A percentile compares a stretch with the other conserved stretches of the same genome.
These are phyloP conservation scores for Sebastes diploproa DNA, from an alignment of 2,797 vertebrate genomes.

Conservation along the genomic window DNA sequence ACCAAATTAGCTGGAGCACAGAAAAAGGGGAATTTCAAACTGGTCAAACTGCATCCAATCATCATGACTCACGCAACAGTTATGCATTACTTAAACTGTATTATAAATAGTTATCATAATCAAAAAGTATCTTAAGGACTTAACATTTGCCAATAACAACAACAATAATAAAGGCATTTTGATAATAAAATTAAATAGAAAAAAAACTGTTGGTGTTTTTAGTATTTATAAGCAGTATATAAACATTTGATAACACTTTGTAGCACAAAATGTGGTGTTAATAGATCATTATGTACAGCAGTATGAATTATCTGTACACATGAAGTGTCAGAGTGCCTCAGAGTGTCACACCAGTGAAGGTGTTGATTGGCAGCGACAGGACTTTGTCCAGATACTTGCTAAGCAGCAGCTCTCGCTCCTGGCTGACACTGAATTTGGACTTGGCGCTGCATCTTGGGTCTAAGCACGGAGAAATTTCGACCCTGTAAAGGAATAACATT, in stretches of 20 bases:
- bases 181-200: neutral
- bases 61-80: neutral
- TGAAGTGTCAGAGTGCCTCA: conserved; percentile 1
- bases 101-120: neutral
- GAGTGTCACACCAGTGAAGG: conserved; percentile 82
- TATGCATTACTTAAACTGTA: neutral
- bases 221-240: neutral
- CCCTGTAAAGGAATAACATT: conserved; percentile 58
- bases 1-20: neutral
- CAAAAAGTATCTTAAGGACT: neutral
- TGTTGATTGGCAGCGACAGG: conserved; percentile 90
- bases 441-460: conserved; percentile 83
- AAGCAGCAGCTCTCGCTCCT: conserved; percentile 56
- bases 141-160: neutral
- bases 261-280: neutral
- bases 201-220: neutral
- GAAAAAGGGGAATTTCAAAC: neutral
- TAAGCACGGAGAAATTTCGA: conserved; percentile 85
- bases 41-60: neutral
- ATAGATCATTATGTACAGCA: neutral
- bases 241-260: neutral
- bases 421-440: conserved; percentile 33
- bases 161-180: neutral
- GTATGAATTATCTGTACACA: neutral
- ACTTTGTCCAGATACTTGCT: conserved; percentile 79